Percentiles rank a stretch among this genome's conserved stretches.
These are phyloP conservation scores for Poicephalus gulielmi DNA, from an alignment of 2,113 vertebrate species.

Conservation along the genomic window DNA sequence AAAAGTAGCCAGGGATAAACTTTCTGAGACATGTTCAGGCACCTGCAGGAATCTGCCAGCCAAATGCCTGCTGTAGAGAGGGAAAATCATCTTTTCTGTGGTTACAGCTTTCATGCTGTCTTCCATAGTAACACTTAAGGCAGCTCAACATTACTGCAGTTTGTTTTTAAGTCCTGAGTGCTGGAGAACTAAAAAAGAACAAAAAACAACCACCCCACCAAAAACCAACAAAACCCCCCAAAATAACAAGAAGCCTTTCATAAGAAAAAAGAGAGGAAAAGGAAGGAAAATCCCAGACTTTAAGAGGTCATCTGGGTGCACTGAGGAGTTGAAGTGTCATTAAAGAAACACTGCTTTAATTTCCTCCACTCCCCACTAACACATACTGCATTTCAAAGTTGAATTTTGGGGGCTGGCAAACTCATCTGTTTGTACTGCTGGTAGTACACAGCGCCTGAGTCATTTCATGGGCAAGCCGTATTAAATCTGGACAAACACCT, in stretches of 20 bases:
- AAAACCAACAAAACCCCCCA: not conserved
- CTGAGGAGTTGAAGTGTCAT: not conserved
- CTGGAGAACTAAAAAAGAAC: not conserved
- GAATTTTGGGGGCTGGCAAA: not conserved
- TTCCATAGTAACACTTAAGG: not conserved
- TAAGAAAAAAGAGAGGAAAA: not conserved
- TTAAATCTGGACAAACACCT: not conserved
- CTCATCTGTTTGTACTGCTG: not conserved
- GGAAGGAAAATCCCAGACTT: not conserved
- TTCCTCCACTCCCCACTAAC: not conserved
- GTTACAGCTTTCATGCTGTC: not conserved
- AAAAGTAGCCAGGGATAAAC: not conserved
- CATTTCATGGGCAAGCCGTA: not conserved
- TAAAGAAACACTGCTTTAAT: not conserved
- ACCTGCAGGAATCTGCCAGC: constrained; percentile 30
- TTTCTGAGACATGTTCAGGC: not conserved
- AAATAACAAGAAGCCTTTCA: constrained; percentile 2
- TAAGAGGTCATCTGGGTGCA: not conserved
- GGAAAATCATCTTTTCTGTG: constrained; percentile 26
- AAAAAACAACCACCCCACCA: not conserved
- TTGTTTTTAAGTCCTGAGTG: not conserved
- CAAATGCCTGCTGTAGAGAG: not conserved
- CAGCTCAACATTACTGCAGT: not conserved
- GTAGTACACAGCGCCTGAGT: not conserved
- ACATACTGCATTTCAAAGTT: not conserved